phyloP scores from a whole-genome alignment of 2,797 vertebrate species.

The Champsocephalus esox region DNA sequence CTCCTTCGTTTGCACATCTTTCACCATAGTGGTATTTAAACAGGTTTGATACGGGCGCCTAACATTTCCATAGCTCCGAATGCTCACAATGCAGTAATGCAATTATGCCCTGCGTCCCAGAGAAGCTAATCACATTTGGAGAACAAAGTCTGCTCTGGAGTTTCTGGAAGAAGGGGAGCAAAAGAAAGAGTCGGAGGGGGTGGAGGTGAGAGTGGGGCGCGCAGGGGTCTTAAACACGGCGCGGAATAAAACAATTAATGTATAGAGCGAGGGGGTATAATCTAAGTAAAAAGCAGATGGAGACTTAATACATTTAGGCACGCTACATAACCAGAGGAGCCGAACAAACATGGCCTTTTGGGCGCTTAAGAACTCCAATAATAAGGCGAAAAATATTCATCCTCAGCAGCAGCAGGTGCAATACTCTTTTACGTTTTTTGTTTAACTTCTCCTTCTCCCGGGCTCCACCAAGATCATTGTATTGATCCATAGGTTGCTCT shows the following conservation, averaged over 20 bases:
- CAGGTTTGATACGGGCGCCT: constrained; percentile 83
- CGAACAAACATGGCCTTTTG: constrained; percentile 61
- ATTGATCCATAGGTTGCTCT: constrained; percentile 48
- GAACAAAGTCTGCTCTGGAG: constrained; percentile 85
- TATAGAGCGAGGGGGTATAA: constrained; percentile 72
- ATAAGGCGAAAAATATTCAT: constrained; percentile 59
- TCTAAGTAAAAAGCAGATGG: constrained; percentile 85
- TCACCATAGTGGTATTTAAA: constrained; percentile 77
- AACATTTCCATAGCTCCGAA: constrained; percentile 79
- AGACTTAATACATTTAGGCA: constrained; percentile 85
- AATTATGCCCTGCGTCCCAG: constrained; percentile 83
- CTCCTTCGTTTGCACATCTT: constrained; percentile 66
- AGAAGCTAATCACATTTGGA: constrained; percentile 87
- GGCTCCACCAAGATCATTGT: constrained; percentile 30
- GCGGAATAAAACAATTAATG: constrained; percentile 82
- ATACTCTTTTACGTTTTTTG: constrained; percentile 33
- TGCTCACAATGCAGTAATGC: constrained; percentile 84
- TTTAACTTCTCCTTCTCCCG: constrained; percentile 42
- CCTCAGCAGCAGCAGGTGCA: constrained; percentile 73
- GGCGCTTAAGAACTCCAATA: constrained; percentile 55
- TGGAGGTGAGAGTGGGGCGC: constrained; percentile 30
- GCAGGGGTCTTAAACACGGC: constrained; percentile 75
- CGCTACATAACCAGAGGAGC: constrained; percentile 77
- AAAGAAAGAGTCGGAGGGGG: constrained; percentile 68
- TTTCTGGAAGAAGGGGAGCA: constrained; percentile 77